Evolutionary conservation across 2,113 vertebrate species (phyloP), one percentile per base, ranked within the genome.

Genomic region (Stictonetta naevosa): DNA sequence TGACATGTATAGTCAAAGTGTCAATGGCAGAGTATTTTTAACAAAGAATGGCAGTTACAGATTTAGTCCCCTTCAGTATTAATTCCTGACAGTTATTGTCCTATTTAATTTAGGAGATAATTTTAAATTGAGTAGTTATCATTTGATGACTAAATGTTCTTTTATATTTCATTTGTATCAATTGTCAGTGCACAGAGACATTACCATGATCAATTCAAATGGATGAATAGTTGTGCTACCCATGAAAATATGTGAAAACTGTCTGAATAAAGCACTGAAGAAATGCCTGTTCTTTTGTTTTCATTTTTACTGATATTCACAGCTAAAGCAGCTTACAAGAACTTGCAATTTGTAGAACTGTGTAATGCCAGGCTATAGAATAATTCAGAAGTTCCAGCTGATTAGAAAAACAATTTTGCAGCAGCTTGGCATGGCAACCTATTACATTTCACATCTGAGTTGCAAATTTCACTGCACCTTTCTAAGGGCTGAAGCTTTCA

Each of bases 161-260:
- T 88, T 95, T 93, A 86, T 67, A 80, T 83, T 46, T 92, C 63
- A 34, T 90, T 92, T 94, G 42, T 94, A 88, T 80, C 92, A 88
- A 69, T 56, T 83, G 63, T 88, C 86, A 93, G 59, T 63, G 55
- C 79, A 77, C 22, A 92, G 62, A 93, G n/a, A 42, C 38, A 88
- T 62, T 90, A 85, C 60, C 53, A 31, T 23, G 72, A 92, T 90
- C 72, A 42, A 66, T 86, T 88, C 63, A 86, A 85, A 77, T 40
- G 18, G 53, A 62, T 80, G 62, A 91, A 85, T 91, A 82, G 42
- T 76, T 90, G 75, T 83, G 63, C 44, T 88, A 83, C 21, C 44
- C 50, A 73, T 83, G 63, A 83, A 91, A 91, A 63, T 77, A 40
- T 48, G n/a, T 68, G 53, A 85, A 92, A 93, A 90, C 71, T 48